phyloP scores from a whole-genome alignment of 2,888 invertebrate species.

The Himalopsyche japonica region DNA sequence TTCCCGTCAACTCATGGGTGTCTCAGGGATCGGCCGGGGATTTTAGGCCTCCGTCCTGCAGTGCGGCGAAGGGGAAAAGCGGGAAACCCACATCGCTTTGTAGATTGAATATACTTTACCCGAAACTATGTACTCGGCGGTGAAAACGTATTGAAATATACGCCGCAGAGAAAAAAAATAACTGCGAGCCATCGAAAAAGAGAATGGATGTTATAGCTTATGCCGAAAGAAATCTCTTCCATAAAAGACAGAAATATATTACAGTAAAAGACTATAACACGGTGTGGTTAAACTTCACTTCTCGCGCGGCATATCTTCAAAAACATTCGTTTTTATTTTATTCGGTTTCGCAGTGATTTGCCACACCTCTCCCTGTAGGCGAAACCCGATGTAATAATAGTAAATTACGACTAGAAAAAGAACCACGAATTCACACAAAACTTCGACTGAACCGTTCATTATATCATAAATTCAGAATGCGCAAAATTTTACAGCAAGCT shows the following conservation, averaged over 20 bases:
- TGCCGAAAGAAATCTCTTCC: not conserved
- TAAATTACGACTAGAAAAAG: not conserved
- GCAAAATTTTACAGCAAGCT: not conserved
- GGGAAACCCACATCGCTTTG: not conserved
- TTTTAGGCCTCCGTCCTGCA: not conserved
- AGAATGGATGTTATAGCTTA: not conserved
- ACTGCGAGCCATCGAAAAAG: not conserved
- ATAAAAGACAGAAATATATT: not conserved
- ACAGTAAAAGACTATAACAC: not conserved
- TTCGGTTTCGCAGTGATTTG: not conserved
- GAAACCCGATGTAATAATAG: not conserved
- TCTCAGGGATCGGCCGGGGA: not conserved
- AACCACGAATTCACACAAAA: not conserved
- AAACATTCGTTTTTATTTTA: not conserved
- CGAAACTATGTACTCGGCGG: not conserved
- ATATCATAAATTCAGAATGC: not conserved
- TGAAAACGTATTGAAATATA: not conserved
- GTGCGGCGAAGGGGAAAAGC: not conserved
- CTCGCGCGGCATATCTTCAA: not conserved
- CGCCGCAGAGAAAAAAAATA: not conserved
- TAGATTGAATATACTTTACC: constrained; percentile 10
- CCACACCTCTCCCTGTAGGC: not conserved
- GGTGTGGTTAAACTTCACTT: not conserved
- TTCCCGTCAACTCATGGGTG: constrained; percentile 14
- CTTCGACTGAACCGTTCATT: not conserved